A percentile compares a stretch with the other conserved stretches of the same genome.
Evolutionary conservation across 2,113 vertebrate species (phyloP).

Genomic region (Callochromis pleurospilus): DNA sequence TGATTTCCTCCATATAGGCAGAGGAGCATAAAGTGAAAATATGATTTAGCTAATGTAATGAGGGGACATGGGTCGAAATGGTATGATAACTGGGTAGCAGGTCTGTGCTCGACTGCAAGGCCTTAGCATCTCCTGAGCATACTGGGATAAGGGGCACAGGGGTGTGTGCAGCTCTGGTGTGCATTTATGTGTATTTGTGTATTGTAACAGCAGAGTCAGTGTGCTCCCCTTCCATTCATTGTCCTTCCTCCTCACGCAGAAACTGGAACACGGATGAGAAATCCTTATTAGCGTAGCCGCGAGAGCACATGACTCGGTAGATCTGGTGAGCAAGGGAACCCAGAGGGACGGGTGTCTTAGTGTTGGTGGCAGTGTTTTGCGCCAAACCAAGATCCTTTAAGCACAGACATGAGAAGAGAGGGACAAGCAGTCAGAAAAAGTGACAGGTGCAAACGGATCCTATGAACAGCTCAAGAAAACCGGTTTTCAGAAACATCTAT

Average conservation of each 20-base stretch:
- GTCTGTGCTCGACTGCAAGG: constrained; percentile 31
- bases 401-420: not conserved
- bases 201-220: constrained; percentile 2
- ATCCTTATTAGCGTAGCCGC: constrained; percentile 93
- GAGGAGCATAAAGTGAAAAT: constrained; percentile 1
- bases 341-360: constrained; percentile 85
- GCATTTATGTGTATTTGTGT: not conserved
- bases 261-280: constrained; percentile 98
- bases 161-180: constrained; percentile 1
- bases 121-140: constrained; percentile 49
- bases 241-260: constrained; percentile 90
- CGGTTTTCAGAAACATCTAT: not conserved
- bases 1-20: constrained; percentile 9
- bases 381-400: constrained; percentile 92
- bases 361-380: constrained; percentile 90
- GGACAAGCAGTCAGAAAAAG: not conserved
- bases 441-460: not conserved
- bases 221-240: constrained; percentile 53
- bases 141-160: constrained; percentile 42
- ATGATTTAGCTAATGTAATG: constrained; percentile 16
- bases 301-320: constrained; percentile 92
- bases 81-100: constrained; percentile 30
- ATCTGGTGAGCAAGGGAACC: constrained; percentile 94
- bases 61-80: constrained; percentile 19
- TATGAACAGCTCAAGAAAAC: not conserved